Conservation (phyloP, 2,888 invertebrate genomes). For the Lordiphosa fenestrarum region DNA sequence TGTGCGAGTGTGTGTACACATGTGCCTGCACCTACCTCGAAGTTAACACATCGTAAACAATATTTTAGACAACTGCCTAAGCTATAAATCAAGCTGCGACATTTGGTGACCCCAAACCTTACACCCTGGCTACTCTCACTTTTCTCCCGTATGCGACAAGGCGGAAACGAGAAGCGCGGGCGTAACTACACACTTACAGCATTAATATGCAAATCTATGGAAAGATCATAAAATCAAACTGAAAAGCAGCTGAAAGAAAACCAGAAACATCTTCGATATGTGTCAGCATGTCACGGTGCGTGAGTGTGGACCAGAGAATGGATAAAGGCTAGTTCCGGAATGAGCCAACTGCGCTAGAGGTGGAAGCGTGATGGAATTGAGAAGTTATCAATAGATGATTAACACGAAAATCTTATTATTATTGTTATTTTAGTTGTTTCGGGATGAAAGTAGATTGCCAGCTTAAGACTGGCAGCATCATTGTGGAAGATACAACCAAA, state of each 20-base stretch:
- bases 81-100: slow-evolving; percentile 58
- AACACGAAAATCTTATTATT: too few species aligned
- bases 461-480: too few species aligned
- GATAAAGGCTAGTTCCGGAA: slow-evolving; percentile 38
- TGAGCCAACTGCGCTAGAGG: slow-evolving; percentile 16
- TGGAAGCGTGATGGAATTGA: slow-evolving; percentile 13
- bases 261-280: slow-evolving; percentile 44
- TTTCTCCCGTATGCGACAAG: slow-evolving; percentile 36
- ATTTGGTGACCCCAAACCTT: slow-evolving; percentile 35
- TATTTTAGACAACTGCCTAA: slow-evolving; percentile 23
- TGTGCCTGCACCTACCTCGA: slow-evolving; percentile 44
- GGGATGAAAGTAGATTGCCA: too few species aligned
- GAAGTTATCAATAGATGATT: neutral
- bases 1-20: slow-evolving; percentile 9
- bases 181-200: slow-evolving; percentile 56
- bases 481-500: too few species aligned
- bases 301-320: slow-evolving; percentile 47
- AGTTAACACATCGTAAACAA: slow-evolving; percentile 56
- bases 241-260: slow-evolving; percentile 35
- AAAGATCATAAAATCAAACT: slow-evolving; percentile 54
- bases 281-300: slow-evolving; percentile 62
- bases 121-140: slow-evolving; percentile 60
- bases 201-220: slow-evolving; percentile 66
- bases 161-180: slow-evolving; percentile 60
- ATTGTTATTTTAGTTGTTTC: too few species aligned